These are phyloP conservation scores for Hyperoodon ampullatus DNA, from an alignment of 2,113 vertebrate species.

Conservation along the genomic window DNA sequence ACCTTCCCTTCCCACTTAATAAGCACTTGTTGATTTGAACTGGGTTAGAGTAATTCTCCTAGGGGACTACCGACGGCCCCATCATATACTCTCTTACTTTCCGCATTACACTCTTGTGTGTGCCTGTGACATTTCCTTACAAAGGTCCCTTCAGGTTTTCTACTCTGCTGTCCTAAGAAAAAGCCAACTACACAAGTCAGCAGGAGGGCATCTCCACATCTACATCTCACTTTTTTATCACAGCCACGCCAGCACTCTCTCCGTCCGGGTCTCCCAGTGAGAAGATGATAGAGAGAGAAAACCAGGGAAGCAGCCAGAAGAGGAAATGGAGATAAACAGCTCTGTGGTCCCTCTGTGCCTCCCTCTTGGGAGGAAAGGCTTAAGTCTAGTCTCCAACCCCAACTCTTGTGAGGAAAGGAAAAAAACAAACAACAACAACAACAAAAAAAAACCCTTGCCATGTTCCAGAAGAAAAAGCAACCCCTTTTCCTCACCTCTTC, in stretches of 20 bases:
- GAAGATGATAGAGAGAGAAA: background rate
- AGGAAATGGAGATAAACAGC: slow-evolving; percentile 44
- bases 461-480: background rate
- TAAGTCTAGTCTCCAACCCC: background rate
- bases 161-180: slow-evolving; percentile 1
- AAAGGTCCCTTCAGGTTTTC: slow-evolving; percentile 9
- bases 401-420: background rate
- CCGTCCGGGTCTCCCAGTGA: background rate
- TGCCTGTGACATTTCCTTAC: background rate
- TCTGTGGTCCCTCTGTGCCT: slow-evolving; percentile 7
- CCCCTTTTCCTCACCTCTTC: background rate
- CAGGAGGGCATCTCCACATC: background rate
- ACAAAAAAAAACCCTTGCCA: background rate
- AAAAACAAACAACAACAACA: background rate
- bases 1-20: background rate
- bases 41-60: background rate
- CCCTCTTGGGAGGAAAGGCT: background rate
- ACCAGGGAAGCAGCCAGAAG: background rate
- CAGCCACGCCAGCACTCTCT: background rate
- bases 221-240: background rate
- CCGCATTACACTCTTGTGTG: background rate
- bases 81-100: background rate
- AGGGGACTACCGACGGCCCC: background rate
- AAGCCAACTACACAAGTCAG: slow-evolving; percentile 26
- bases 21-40: slow-evolving; percentile 70